phyloP scores from a whole-genome alignment of 2,113 vertebrate genomes.

The Fukomys damarensis region DNA sequence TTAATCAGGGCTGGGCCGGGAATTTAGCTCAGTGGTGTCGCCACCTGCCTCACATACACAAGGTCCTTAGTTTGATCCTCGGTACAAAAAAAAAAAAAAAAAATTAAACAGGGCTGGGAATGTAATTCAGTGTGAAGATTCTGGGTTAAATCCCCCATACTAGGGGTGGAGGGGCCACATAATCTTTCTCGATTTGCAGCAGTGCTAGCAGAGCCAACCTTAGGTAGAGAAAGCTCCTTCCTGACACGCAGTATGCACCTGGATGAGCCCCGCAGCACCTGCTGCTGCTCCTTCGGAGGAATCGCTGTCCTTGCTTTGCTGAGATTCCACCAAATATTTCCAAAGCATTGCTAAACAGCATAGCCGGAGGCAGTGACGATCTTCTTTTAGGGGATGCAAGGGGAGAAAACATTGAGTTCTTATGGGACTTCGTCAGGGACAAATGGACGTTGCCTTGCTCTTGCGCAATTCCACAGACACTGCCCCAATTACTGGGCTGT shows the following conservation, averaged over 20 bases:
- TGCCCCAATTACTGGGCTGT: neutral
- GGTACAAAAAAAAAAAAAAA: no score
- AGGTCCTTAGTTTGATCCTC: no score
- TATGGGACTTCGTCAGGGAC: neutral
- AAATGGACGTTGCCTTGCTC: neutral
- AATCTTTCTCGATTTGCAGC: neutral
- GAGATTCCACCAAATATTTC: neutral
- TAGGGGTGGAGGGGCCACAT: neutral
- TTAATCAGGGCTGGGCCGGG: no score
- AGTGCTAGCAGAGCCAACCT: neutral
- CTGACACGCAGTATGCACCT: neutral
- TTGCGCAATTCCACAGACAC: neutral
- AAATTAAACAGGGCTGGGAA: no score
- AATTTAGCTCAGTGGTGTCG: no score
- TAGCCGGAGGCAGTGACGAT: neutral
- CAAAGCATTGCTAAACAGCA: neutral
- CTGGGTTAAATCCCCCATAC: neutral
- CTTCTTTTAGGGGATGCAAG: accelerated
- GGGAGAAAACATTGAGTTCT: neutral
- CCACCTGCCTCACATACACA: no score
- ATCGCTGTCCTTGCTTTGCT: neutral
- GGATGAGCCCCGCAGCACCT: neutral
- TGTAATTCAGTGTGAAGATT: neutral
- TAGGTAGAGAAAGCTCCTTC: neutral
- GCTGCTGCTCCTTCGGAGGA: neutral